Percentiles rank a stretch among this genome's conserved stretches.
Evolutionary conservation across 2,888 invertebrate species (phyloP).

Genomic region (Agriopis leucophaearia): DNA sequence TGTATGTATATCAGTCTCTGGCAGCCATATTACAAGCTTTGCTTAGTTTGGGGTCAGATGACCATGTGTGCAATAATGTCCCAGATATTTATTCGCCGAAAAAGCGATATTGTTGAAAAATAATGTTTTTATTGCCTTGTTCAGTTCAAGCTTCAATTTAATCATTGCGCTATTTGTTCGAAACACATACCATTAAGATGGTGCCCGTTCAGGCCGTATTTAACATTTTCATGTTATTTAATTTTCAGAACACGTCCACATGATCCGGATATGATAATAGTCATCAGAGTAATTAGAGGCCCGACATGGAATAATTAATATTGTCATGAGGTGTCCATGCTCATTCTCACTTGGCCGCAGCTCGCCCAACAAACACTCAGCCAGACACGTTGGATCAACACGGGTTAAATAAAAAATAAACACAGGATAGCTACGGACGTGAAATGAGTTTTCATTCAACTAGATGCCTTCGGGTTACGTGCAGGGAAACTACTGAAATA

Average conservation of each 20-base stretch:
- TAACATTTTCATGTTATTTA: background rate
- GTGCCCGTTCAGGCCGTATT: background rate
- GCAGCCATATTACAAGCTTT: no score
- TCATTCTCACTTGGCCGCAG: slow-evolving; percentile 25
- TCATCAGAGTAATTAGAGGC: slow-evolving; percentile 25
- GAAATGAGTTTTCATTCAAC: slow-evolving; percentile 37
- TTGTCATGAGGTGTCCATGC: slow-evolving; percentile 28
- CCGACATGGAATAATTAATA: slow-evolving; percentile 26
- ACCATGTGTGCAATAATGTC: no score
- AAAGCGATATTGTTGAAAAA: no score
- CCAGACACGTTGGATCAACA: slow-evolving; percentile 35
- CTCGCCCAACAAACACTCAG: slow-evolving; percentile 32
- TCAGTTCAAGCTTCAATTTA: no score
- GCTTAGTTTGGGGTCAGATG: no score
- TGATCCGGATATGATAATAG: slow-evolving; percentile 16
- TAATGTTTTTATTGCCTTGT: no score
- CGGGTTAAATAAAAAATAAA: slow-evolving; percentile 37
- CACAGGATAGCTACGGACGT: slow-evolving; percentile 19
- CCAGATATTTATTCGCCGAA: no score
- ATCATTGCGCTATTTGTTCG: no score
- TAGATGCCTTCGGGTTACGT: slow-evolving; percentile 13
- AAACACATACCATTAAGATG: background rate
- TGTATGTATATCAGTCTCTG: no score
- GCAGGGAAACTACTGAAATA: background rate
- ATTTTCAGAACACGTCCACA: slow-evolving; percentile 8